Evolutionary conservation across 2,888 invertebrate genomes (phyloP).

Genomic region (Lasioglossum calceatum): DNA sequence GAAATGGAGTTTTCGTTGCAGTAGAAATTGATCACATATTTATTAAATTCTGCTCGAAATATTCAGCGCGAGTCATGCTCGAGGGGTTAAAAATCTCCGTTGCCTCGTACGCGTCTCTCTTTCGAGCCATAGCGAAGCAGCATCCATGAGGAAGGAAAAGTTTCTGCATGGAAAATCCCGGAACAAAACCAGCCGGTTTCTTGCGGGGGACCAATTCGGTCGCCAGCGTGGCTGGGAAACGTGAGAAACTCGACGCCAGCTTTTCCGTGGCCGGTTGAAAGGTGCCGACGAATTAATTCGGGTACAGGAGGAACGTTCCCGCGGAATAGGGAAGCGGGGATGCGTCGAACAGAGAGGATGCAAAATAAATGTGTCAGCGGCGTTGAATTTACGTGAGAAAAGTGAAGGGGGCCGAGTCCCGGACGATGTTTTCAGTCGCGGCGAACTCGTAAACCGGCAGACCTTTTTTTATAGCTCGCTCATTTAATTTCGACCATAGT

Average conservation of each 20-base stretch:
- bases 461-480: conserved; percentile 37
- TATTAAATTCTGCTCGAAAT: no score
- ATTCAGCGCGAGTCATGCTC: no score
- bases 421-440: conserved; percentile 16
- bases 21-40: no score
- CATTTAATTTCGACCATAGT: conserved; percentile 35
- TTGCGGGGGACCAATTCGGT: background rate
- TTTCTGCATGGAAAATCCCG: background rate
- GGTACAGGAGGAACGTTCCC: conserved; percentile 1
- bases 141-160: background rate
- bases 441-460: conserved; percentile 25
- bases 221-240: background rate
- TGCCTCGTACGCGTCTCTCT: background rate
- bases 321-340: background rate
- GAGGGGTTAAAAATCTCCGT: no score
- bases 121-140: background rate
- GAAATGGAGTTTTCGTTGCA: no score
- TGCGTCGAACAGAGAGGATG: background rate
- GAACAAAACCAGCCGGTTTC: background rate
- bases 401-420: background rate
- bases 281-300: conserved; percentile 32
- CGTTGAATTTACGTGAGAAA: conserved; percentile 52
- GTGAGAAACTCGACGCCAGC: background rate
- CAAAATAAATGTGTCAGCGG: conserved; percentile 28
- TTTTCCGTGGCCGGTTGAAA: conserved; percentile 20